Evolutionary conservation across 2,888 invertebrate genomes (phyloP).

Genomic region (Dasypogon diadema): DNA sequence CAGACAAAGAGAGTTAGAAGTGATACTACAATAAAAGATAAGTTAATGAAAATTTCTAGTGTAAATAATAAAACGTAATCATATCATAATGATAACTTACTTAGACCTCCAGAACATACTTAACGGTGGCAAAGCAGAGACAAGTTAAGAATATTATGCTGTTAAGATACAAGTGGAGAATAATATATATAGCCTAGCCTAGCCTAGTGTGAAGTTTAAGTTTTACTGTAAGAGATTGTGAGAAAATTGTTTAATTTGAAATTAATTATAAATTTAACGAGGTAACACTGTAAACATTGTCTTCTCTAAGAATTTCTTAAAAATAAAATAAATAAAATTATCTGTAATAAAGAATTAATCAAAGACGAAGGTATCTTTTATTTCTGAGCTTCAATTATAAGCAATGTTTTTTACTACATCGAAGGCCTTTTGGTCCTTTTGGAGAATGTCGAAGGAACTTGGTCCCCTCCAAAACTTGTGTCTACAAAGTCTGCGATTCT

Average conservation of each 20-base stretch:
- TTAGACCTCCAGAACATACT: constrained; percentile 32
- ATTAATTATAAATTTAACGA: constrained; percentile 17
- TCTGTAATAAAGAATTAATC: constrained; percentile 69
- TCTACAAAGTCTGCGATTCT: too few species aligned
- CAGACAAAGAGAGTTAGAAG: constrained; percentile 31
- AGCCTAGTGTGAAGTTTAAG: constrained; percentile 28
- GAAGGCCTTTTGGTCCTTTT: too few species aligned
- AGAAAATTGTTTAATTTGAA: constrained; percentile 18
- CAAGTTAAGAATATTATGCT: not conserved
- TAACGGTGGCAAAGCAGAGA: not conserved
- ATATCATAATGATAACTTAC: constrained; percentile 37
- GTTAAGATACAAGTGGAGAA: not conserved
- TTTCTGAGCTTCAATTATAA: too few species aligned
- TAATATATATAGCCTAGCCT: not conserved
- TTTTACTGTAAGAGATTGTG: constrained; percentile 16
- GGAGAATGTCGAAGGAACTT: too few species aligned
- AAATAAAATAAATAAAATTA: constrained; percentile 70
- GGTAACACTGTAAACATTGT: constrained; percentile 69
- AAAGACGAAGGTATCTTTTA: constrained; percentile 5
- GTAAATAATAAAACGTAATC: constrained; percentile 49
- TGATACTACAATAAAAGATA: constrained; percentile 47
- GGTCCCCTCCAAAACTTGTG: too few species aligned
- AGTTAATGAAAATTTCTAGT: constrained; percentile 28
- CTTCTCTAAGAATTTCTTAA: constrained; percentile 84
- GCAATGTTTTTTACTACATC: too few species aligned